Base-by-base conservation (phyloP, 2,113 vertebrate species). In the Apteryx mantelli region DNA sequence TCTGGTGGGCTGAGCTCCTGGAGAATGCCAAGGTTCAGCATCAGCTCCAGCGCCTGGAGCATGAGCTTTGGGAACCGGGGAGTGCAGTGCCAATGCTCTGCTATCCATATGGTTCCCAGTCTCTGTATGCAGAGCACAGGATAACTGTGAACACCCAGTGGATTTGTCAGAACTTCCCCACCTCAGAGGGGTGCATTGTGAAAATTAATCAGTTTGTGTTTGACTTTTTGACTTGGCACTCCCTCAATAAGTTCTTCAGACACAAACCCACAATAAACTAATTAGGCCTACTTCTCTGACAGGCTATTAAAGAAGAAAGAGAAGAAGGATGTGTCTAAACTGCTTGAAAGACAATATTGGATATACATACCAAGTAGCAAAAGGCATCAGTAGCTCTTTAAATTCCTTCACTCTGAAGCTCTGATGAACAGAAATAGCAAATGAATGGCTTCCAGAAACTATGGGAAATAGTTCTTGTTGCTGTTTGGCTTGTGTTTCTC, bases 381-480 rank as follows among this genome's bases (percentile, higher is more conserved):
- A 93, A 97, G 69, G 95, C 97, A 96, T 97, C 95, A 96, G 97
- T 97, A 98, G 97, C 93, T 95, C 94, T 97, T 97, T 92, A 93
- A 95, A 97, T 96, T 95, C 82, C 90, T 95, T 95, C 82, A 64
- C 80, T 93, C 81, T 93, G 89, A 96, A 91, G 83, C 93, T 94
- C 91, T 95, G 96, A 97, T 80, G 95, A 96, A 89, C 97, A 93
- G 92, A 97, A 97, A 97, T 97, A 97, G 96, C 93, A 98, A 97
- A 97, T 97, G 97, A 98, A 97, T 97, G 95, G 94, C 91, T 98
- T 97, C 97, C 97, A 97, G 97, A 97, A 97, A 93, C 78, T 85
- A 97, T 96, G 95, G 85, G 86, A 84, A 97, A 93, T 93, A 85
- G 69, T 58, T 93, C 91, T 97, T 92, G 53, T 95, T 93, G 80